A percentile compares a stretch with the other conserved stretches of the same genome.
phyloP scores from a whole-genome alignment of 2,888 invertebrate species.

The Ctenicera cuprea region DNA sequence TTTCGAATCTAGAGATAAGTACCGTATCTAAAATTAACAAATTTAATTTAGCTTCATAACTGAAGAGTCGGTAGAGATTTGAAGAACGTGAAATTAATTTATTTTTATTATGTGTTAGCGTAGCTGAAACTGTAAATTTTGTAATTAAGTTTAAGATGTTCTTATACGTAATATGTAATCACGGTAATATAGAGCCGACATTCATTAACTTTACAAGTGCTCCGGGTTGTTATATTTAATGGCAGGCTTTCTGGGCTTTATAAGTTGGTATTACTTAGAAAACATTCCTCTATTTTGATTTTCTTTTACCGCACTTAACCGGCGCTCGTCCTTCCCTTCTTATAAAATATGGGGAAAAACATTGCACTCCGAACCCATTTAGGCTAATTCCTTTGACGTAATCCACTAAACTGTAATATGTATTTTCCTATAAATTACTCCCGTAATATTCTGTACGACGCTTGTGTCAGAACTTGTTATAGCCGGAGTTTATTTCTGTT shows the following conservation, averaged over 20 bases:
- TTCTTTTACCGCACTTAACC: conserved; percentile 37
- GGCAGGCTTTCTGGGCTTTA: conserved; percentile 58
- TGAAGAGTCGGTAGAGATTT: conserved; percentile 34
- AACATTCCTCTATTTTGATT: conserved; percentile 48
- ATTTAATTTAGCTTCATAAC: conserved; percentile 18
- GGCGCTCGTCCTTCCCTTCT: conserved; percentile 3
- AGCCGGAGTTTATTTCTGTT: conserved; percentile 36
- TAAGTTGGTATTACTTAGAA: conserved; percentile 55
- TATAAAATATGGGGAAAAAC: conserved; percentile 13
- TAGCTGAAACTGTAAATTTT: conserved; percentile 63
- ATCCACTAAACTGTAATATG: conserved; percentile 11
- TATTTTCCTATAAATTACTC: conserved; percentile 31
- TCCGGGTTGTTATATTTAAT: conserved; percentile 62
- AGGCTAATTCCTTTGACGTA: conserved; percentile 16
- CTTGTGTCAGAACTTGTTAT: conserved; percentile 17
- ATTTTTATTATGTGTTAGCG: conserved; percentile 61
- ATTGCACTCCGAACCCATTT: neutral
- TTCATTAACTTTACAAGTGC: conserved; percentile 63
- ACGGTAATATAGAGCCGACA: conserved; percentile 62
- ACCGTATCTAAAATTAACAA: conserved; percentile 23
- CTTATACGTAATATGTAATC: conserved; percentile 63
- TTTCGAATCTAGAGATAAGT: conserved; percentile 14
- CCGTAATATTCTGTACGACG: conserved; percentile 20
- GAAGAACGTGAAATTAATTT: conserved; percentile 59
- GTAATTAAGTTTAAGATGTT: conserved; percentile 64